Conservation (phyloP, 1,140 invertebrate genomes). For the Sitobion miscanthi region DNA sequence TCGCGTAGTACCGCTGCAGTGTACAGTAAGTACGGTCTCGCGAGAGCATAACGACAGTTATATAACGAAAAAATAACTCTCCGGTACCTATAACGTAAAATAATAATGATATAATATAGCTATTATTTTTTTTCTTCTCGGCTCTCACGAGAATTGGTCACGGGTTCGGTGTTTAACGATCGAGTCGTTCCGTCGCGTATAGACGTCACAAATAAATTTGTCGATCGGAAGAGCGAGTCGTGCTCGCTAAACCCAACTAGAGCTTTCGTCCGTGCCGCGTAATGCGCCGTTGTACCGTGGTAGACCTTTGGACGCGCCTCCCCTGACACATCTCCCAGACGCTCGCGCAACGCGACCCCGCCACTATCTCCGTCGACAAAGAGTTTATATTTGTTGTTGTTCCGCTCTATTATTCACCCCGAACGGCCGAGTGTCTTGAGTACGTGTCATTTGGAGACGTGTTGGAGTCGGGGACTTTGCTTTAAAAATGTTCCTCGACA, state of each 20-base stretch:
- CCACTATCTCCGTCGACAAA: not conserved
- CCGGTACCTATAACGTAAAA: not conserved
- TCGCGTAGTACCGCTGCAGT: not conserved
- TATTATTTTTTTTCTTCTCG: not conserved
- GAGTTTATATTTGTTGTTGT: constrained; percentile 4
- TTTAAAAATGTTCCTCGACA: not conserved
- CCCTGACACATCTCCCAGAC: not conserved
- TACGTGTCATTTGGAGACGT: not conserved
- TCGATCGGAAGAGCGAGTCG: not conserved
- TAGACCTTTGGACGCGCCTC: not conserved
- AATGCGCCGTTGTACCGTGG: not conserved
- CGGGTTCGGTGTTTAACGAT: not conserved
- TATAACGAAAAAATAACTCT: not conserved
- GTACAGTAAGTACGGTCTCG: not conserved
- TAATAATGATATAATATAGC: not conserved
- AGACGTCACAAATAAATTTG: not conserved
- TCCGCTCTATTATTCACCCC: not conserved
- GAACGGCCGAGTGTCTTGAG: not conserved
- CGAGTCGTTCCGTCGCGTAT: not conserved
- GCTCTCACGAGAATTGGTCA: not conserved
- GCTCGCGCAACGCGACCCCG: not conserved
- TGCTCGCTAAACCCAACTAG: not conserved
- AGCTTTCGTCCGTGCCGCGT: not conserved
- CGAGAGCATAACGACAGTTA: not conserved
- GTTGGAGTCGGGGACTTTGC: not conserved